Conservation (phyloP, 2,113 vertebrate species). For the Elgaria multicarinata region DNA sequence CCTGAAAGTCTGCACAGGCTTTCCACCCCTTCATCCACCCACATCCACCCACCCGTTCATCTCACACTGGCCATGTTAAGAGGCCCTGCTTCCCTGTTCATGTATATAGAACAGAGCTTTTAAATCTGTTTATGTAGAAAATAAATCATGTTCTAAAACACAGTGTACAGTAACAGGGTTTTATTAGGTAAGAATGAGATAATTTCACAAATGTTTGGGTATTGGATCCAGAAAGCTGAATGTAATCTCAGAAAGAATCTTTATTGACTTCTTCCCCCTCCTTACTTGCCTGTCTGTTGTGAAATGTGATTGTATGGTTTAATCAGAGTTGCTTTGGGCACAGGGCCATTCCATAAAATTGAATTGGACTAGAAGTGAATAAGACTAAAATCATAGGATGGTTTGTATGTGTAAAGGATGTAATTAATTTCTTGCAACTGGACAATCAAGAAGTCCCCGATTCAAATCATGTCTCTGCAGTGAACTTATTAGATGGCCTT, state of each 20-base stretch:
- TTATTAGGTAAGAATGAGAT: constrained; percentile 52
- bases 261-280: not conserved
- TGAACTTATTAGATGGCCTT: not conserved
- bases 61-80: not conserved
- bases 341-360: not conserved
- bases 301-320: constrained; percentile 24
- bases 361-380: not conserved
- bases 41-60: not conserved
- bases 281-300: constrained; percentile 6
- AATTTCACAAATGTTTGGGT: constrained; percentile 54
- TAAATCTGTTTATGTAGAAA: constrained; percentile 47
- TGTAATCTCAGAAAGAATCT: constrained; percentile 34
- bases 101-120: not conserved
- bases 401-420: not conserved
- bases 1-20: not conserved
- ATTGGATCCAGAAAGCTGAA: constrained; percentile 43
- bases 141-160: constrained; percentile 49
- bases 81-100: not conserved
- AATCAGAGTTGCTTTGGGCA: not conserved
- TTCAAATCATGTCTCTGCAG: not conserved
- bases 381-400: not conserved
- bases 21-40: too few relatives aligned
- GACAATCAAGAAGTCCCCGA: not conserved
- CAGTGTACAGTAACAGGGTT: constrained; percentile 27
- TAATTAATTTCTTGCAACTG: not conserved